These are phyloP conservation scores for Phalacrocorax pelagicus DNA, from an alignment of 2,113 vertebrate genomes.

Conservation along the genomic window DNA sequence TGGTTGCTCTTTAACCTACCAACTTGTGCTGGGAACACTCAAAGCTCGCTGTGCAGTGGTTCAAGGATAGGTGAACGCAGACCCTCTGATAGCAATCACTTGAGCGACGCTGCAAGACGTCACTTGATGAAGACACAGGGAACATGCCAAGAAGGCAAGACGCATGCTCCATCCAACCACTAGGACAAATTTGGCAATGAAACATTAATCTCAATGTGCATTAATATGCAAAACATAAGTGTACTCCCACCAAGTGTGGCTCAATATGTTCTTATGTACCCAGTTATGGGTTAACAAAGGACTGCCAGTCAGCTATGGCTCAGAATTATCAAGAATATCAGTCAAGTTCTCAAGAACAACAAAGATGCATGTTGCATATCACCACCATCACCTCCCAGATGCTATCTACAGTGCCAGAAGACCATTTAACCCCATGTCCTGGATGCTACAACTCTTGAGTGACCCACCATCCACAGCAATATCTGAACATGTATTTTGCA, in stretches of 20 bases:
- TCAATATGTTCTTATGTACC: neutral
- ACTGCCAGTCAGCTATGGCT: neutral
- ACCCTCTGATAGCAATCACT: neutral
- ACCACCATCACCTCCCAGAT: neutral
- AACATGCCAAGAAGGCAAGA: neutral
- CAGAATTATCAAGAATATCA: neutral
- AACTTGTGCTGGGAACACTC: neutral
- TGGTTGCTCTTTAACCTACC: neutral
- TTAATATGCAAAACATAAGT: neutral
- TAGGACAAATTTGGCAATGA: neutral
- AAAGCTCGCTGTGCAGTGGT: neutral
- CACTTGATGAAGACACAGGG: neutral
- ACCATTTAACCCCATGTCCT: neutral
- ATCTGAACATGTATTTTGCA: neutral
- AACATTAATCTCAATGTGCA: neutral
- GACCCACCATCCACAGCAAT: neutral
- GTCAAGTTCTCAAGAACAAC: neutral
- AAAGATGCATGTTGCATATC: neutral
- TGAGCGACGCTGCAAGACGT: neutral
- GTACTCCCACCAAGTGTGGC: neutral
- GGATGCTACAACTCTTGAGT: neutral
- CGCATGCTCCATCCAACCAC: neutral
- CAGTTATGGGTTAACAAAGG: neutral
- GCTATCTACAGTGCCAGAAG: neutral
- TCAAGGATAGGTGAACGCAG: neutral